Evolutionary conservation across 2,797 vertebrate species (phyloP).

Genomic region (Cirrhinus mrigala): DNA sequence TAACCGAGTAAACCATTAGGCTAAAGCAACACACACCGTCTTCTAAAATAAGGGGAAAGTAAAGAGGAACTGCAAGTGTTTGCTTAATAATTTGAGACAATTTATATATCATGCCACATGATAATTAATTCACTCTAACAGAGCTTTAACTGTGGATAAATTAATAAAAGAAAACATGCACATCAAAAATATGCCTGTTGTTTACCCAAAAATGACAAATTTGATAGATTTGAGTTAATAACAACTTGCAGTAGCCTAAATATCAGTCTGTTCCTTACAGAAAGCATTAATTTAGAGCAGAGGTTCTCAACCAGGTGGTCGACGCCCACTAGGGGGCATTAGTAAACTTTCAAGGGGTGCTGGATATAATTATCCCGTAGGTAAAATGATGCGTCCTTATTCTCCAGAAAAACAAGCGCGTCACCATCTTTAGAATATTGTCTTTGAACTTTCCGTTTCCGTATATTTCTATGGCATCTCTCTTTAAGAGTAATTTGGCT

Average conservation of each 20-base stretch:
- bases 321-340: not conserved
- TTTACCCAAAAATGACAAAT: not conserved
- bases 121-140: not conserved
- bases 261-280: not conserved
- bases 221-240: not conserved
- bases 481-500: no score
- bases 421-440: no score
- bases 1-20: not conserved
- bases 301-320: not conserved
- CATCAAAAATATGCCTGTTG: not conserved
- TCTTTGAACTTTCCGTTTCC: no score
- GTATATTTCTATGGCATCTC: no score
- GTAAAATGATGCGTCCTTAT: no score
- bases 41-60: not conserved
- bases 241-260: not conserved
- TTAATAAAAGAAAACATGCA: not conserved
- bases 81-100: not conserved
- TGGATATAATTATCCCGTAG: no score
- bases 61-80: conserved; percentile 2
- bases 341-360: not conserved
- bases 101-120: not conserved
- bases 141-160: not conserved
- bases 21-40: not conserved
- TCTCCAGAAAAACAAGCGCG: no score
- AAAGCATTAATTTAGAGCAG: not conserved